Conservation (phyloP, 2,113 vertebrate genomes). For the Nesospiza acunhae region DNA sequence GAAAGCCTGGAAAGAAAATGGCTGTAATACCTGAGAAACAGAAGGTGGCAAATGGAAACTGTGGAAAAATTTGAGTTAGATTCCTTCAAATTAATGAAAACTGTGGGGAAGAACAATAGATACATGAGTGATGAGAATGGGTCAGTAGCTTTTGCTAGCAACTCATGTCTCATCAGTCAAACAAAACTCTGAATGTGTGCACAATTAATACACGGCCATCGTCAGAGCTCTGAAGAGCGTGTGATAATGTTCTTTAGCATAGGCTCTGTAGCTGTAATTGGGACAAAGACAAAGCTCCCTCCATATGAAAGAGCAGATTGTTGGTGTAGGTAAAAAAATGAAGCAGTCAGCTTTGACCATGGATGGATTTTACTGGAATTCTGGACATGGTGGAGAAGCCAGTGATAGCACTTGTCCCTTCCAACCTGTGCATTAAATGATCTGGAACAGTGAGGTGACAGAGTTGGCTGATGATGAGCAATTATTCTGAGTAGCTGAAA, state of each 20-base stretch:
- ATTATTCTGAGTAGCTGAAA: neutral
- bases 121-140: neutral
- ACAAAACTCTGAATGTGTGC: neutral
- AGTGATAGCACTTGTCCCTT: neutral
- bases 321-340: neutral
- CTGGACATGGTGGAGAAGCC: neutral
- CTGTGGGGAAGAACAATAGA: neutral
- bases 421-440: neutral
- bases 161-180: neutral
- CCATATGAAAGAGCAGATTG: neutral
- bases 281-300: neutral
- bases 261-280: neutral
- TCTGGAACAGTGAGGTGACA: neutral
- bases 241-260: neutral
- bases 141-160: neutral
- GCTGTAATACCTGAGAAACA: neutral
- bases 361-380: neutral
- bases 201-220: neutral
- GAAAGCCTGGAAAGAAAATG: neutral
- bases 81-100: neutral
- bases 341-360: neutral
- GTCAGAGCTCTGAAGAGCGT: neutral
- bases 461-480: neutral
- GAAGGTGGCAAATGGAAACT: neutral
- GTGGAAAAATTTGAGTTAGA: neutral